Evolutionary conservation across 2,888 invertebrate species (phyloP).

Genomic region (Laothoe populi): DNA sequence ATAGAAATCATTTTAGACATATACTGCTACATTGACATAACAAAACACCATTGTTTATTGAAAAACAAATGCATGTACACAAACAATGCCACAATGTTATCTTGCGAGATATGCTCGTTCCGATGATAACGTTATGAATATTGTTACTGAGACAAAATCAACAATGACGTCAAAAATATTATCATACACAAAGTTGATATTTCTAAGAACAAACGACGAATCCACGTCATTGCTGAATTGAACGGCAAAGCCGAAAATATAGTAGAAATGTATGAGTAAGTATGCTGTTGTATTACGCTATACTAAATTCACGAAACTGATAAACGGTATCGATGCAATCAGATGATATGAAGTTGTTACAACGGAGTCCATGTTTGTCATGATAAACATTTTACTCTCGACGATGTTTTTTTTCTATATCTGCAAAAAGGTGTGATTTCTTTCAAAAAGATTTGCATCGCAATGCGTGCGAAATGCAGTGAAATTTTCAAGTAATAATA

Average conservation of each 20-base stretch:
- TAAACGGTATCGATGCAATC: conserved; percentile 46
- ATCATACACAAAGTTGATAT: conserved; percentile 40
- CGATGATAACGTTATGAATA: conserved; percentile 20
- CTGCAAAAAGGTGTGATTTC: background rate
- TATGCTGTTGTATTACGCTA: conserved; percentile 42
- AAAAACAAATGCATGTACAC: conserved; percentile 38
- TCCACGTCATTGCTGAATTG: conserved; percentile 51
- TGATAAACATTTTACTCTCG: conserved; percentile 19
- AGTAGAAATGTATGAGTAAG: conserved; percentile 50
- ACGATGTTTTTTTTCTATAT: conserved; percentile 1
- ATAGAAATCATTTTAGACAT: conserved; percentile 2
- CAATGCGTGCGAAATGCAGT: conserved; percentile 3
- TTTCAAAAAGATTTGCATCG: conserved; percentile 8
- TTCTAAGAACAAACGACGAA: conserved; percentile 54
- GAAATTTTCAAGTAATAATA: conserved; percentile 7
- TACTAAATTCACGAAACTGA: conserved; percentile 46
- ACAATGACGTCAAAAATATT: conserved; percentile 39
- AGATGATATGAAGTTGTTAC: conserved; percentile 30
- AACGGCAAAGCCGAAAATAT: conserved; percentile 59
- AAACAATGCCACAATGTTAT: conserved; percentile 12
- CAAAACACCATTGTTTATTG: conserved; percentile 19
- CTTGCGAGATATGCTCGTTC: conserved; percentile 12
- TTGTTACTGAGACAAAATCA: conserved; percentile 13
- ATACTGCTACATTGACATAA: background rate
- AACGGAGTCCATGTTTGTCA: conserved; percentile 6